Base-by-base conservation (phyloP, 2,888 invertebrate species). In the Sesia bembeciformis region DNA sequence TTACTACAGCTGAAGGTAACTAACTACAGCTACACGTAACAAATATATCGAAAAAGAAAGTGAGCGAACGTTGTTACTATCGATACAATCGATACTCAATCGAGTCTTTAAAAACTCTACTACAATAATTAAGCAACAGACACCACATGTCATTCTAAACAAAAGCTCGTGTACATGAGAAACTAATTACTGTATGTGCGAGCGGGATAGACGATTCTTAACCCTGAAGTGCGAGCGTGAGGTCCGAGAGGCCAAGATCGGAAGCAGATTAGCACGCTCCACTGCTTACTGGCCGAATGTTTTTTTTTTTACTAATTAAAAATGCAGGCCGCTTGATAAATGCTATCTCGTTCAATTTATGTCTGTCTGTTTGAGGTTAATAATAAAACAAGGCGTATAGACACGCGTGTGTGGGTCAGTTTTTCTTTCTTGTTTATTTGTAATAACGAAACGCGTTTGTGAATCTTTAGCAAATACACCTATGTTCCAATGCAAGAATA, bases 71-170 rank as follows among this genome's bases (percentile, higher is more conserved):
- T 42, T 42, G 42, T 5, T 6, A 42, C 7, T 50, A 55, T 57
- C 58, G 54, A 58, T 58, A 7, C 53, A 54, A 73, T 84, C 80
- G 76, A 82, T 76, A 74, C 69, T 23, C 23, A 54, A 72, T 72
- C 70, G 69, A 61, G 73, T 77, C 75, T 74, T 76, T 72, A 58
- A 75, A 77, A 76, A 60, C 57, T 57, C 57, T 57, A 6, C 67
- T 62, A 68, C 74, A 68, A 76, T 84, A 83, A 85, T 82, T 82
- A 82, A 76, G 74, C 76, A 74, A 72, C 74, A 73, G 72, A 67
- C 70, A 70, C 84, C 88, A 88, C 86, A 89, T 89, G 88, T 86
- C 87, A 84, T 75, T 84, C 75, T 72, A 78, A 81, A 86, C 82
- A 83, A 83, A 84, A 81, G 79, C 76, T 66, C 70, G 69, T 70